phyloP scores from a whole-genome alignment of 2,888 invertebrate genomes.

The Phasia obesa region DNA sequence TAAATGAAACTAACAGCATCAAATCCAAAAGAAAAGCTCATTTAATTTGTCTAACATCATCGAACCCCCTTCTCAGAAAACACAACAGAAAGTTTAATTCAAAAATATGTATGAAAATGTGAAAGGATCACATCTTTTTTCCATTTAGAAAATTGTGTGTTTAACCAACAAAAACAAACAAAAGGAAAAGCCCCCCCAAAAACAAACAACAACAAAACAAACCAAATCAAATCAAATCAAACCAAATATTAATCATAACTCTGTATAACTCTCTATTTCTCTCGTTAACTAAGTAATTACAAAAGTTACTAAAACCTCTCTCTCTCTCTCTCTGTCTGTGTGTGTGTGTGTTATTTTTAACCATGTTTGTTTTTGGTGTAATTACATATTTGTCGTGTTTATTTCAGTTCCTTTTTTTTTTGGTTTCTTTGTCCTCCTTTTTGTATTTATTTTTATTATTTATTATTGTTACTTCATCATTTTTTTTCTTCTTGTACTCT shows the following conservation, averaged over 20 bases:
- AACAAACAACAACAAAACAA: not conserved
- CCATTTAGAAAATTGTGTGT: constrained; percentile 61
- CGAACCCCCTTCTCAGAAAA: constrained; percentile 59
- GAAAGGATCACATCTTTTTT: constrained; percentile 63
- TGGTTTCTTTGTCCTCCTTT: constrained; percentile 29
- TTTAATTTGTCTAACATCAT: constrained; percentile 58
- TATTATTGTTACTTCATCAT: constrained; percentile 33
- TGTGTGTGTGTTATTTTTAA: constrained; percentile 65
- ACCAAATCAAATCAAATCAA: constrained; percentile 40
- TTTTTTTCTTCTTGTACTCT: not conserved
- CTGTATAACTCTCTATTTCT: constrained; percentile 50
- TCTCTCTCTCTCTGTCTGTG: constrained; percentile 46
- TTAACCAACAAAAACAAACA: constrained; percentile 37
- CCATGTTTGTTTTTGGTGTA: constrained; percentile 64
- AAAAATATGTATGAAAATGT: constrained; percentile 49
- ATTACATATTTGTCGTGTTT: constrained; percentile 57
- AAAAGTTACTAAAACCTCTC: constrained; percentile 66
- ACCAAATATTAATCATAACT: constrained; percentile 50
- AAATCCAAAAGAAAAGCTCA: constrained; percentile 23
- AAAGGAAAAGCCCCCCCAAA: constrained; percentile 46
- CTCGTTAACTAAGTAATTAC: constrained; percentile 70
- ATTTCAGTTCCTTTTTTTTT: constrained; percentile 15
- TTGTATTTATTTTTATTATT: constrained; percentile 23
- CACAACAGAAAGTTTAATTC: constrained; percentile 57
- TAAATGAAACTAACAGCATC: constrained; percentile 65